Percentiles rank a stretch among this genome's conserved stretches.
phyloP scores from a whole-genome alignment of 2,888 invertebrate species.

The Acleris emargana region DNA sequence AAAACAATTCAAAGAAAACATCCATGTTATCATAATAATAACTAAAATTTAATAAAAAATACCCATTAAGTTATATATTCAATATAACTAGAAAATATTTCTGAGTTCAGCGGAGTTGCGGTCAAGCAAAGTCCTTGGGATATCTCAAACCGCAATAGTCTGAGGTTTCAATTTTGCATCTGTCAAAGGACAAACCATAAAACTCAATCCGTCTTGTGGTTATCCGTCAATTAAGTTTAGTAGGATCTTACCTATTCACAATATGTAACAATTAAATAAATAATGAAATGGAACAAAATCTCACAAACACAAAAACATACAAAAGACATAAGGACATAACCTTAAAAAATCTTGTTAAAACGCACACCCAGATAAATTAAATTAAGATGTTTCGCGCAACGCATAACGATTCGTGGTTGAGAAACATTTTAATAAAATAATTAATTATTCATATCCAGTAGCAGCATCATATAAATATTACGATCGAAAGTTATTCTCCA shows the following conservation, averaged over 20 bases:
- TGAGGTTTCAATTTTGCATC: too few species aligned
- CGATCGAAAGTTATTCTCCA: background rate
- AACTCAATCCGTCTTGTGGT: too few species aligned
- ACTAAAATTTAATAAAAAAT: conserved; percentile 5
- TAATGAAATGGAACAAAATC: too few species aligned
- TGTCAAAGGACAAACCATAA: too few species aligned
- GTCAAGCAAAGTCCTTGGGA: conserved; percentile 7
- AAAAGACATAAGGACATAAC: too few species aligned
- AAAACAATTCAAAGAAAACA: background rate
- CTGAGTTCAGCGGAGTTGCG: background rate
- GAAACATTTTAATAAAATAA: background rate
- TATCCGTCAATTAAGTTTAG: too few species aligned
- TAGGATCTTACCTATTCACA: too few species aligned
- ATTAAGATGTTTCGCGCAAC: conserved; percentile 12
- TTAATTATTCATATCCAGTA: conserved; percentile 7
- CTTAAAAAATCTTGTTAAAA: too few species aligned
- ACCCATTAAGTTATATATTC: background rate
- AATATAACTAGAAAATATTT: background rate
- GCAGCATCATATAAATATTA: conserved; percentile 20
- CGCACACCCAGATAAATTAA: background rate
- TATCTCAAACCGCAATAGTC: conserved; percentile 2
- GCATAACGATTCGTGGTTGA: background rate
- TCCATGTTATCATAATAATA: conserved; percentile 10
- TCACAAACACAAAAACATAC: too few species aligned
- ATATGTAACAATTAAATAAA: too few species aligned